Evolutionary conservation across 1,140 invertebrate species (phyloP), one percentile per base, ranked within the genome.

Genomic region (Papilio xuthus): DNA sequence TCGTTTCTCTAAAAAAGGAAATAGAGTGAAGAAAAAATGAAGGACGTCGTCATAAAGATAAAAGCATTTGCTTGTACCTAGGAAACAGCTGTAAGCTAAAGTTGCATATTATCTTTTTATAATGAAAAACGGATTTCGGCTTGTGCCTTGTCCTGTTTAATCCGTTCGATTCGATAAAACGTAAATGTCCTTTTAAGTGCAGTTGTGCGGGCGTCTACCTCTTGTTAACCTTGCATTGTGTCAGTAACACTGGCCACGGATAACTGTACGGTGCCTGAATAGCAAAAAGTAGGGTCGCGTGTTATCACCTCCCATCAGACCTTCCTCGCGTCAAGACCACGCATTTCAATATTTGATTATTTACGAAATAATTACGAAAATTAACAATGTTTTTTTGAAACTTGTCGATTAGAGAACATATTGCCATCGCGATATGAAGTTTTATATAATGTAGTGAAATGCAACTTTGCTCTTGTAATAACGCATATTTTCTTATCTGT

Each of bases 181-280:
- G 80, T 88, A 88, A 90, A 87, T 90, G 87, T 90, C 88, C 88
- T 88, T 91, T 87, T 86, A 89, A 88, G 84, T 88, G 87, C 84
- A 85, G 84, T 84, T 85, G 86, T 78, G 85, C 87, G 89, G 90
- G 85, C 90, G 83, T 91, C 86, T 82, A 93, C 91, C 90, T 89
- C 85, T 79, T 77, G 84, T 84, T 92, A 92, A 88, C 92, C 90
- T 93, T 93, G 91, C 87, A 89, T 87, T 91, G 90, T 92, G 92
- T 91, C 90, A 93, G 89, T 92, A 90, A 91, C 92, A 92, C 87
- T 88, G 84, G 81, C 84, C 81, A 82, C 84, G 85, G 91, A 84
- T 92, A 93, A 92, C 91, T 90, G 92, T 92, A 90, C 88, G 88
- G 84, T 87, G 83, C 81, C 80, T 89, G 89, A 92, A 88, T 90